Evolutionary conservation across 2,113 vertebrate genomes (phyloP).

Genomic region (Semicossyphus pulcher): DNA sequence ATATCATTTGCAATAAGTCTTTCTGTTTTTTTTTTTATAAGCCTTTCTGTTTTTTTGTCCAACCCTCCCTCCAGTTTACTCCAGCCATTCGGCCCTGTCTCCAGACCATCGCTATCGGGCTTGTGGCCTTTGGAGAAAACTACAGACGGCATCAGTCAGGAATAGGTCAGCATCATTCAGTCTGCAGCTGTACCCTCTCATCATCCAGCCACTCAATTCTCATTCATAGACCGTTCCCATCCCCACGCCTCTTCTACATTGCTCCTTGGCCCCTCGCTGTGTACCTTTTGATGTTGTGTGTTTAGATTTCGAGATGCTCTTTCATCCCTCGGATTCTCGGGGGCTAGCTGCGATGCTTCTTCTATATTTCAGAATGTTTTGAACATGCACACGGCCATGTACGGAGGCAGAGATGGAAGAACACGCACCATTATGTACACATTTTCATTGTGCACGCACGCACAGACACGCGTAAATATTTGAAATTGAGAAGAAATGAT

Average conservation of each 20-base stretch:
- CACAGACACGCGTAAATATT: constrained; percentile 35
- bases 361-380: constrained; percentile 72
- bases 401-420: constrained; percentile 26
- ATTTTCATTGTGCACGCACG: neutral
- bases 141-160: constrained; percentile 89
- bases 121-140: constrained; percentile 93
- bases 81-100: constrained; percentile 91
- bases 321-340: constrained; percentile 59
- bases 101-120: constrained; percentile 91
- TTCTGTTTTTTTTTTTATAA: neutral
- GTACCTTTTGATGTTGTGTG: constrained; percentile 69
- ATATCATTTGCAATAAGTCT: neutral
- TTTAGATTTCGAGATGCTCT: constrained; percentile 69
- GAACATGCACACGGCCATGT: constrained; percentile 45
- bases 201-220: constrained; percentile 48
- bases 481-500: constrained; percentile 37
- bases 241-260: constrained; percentile 38
- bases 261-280: constrained; percentile 54
- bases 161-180: constrained; percentile 84
- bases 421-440: constrained; percentile 26
- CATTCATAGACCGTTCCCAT: constrained; percentile 59
- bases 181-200: constrained; percentile 35
- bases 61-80: constrained; percentile 83
- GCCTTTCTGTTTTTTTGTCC: neutral
- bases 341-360: constrained; percentile 46